Evolutionary conservation across 2,113 vertebrate genomes (phyloP).

Genomic region (Orthonyx spaldingii): DNA sequence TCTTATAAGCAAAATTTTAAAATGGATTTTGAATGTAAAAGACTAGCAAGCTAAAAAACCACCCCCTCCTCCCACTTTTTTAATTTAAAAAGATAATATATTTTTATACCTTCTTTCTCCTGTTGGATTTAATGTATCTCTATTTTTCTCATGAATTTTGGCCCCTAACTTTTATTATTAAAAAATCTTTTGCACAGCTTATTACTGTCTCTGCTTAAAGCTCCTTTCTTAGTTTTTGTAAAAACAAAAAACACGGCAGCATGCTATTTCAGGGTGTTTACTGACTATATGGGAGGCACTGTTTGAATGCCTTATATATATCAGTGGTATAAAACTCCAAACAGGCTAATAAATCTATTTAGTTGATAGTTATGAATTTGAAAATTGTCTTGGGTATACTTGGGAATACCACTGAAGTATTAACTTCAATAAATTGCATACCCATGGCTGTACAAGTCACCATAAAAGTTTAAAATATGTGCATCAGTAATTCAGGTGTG

Average conservation of each 20-base stretch:
- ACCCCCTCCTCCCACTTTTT: neutral
- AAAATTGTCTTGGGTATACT: neutral
- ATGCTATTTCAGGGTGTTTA: neutral
- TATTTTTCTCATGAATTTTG: neutral
- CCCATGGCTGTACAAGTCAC: neutral
- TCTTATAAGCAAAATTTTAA: neutral
- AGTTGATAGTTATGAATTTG: neutral
- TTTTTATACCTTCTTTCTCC: neutral
- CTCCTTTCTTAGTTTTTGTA: neutral
- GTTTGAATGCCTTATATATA: neutral
- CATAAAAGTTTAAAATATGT: neutral
- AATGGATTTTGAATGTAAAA: neutral
- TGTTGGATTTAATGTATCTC: neutral
- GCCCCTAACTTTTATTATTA: neutral
- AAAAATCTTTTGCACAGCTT: neutral
- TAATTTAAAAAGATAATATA: neutral
- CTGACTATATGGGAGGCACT: neutral
- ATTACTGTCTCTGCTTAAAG: neutral
- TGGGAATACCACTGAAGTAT: neutral
- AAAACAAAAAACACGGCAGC: neutral
- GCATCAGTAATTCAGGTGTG: neutral
- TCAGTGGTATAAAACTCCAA: neutral
- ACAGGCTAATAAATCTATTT: neutral
- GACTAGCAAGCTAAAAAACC: neutral
- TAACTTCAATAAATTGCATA: neutral